Evolutionary conservation across 2,797 vertebrate genomes (phyloP).

Genomic region (Epinephelus awoara): DNA sequence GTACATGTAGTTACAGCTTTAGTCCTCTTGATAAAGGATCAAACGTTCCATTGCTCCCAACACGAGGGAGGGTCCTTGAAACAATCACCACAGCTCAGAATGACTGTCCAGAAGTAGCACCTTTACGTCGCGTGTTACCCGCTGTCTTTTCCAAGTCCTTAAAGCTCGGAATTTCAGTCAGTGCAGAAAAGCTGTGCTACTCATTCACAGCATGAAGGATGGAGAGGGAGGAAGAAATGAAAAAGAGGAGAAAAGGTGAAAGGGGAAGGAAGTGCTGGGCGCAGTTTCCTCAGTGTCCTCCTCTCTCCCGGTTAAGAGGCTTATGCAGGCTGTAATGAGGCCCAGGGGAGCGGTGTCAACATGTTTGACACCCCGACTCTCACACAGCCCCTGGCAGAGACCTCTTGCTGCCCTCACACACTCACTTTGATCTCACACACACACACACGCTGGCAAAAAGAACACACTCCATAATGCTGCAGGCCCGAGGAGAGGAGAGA

Average conservation of each 20-base stretch:
- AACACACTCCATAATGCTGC: slow-evolving; percentile 10
- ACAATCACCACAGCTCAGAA: neutral
- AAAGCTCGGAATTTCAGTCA: slow-evolving; percentile 10
- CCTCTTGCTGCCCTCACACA: slow-evolving; percentile 53
- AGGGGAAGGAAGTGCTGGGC: neutral
- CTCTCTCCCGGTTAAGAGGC: slow-evolving; percentile 50
- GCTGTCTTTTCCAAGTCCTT: slow-evolving; percentile 3
- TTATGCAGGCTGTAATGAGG: slow-evolving; percentile 63
- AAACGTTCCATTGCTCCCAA: slow-evolving; percentile 34
- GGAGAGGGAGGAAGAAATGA: neutral
- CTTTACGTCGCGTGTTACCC: slow-evolving; percentile 11
- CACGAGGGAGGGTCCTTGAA: neutral
- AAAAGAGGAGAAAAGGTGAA: neutral
- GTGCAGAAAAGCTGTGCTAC: slow-evolving; percentile 27
- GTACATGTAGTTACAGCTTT: slow-evolving; percentile 64
- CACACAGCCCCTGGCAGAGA: slow-evolving; percentile 53
- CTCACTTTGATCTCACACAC: slow-evolving; percentile 53
- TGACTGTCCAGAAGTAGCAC: slow-evolving; percentile 30
- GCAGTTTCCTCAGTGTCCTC: slow-evolving; percentile 23
- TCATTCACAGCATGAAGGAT: slow-evolving; percentile 37
- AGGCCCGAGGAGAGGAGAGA: slow-evolving; percentile 13
- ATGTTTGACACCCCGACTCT: slow-evolving; percentile 57
- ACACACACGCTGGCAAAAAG: neutral
- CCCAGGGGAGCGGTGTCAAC: slow-evolving; percentile 60
- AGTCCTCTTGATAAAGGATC: slow-evolving; percentile 28